Conservation (phyloP, 2,888 invertebrate genomes). For the Troilus luridus region DNA sequence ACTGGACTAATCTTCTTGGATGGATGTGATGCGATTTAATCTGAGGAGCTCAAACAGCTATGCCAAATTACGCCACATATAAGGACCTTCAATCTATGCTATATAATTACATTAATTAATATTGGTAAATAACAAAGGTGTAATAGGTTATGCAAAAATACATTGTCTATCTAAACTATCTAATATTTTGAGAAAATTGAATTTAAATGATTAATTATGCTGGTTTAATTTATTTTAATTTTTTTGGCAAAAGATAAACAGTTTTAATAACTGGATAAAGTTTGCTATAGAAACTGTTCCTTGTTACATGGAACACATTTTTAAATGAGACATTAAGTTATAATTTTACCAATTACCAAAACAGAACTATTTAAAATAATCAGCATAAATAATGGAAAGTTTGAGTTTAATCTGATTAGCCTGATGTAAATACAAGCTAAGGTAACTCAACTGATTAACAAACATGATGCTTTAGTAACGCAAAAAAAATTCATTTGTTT, state of each 20-base stretch:
- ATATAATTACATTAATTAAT: neutral
- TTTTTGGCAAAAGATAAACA: neutral
- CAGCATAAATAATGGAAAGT: conserved; percentile 8
- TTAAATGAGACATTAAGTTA: neutral
- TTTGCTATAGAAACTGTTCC: neutral
- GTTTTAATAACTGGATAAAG: neutral
- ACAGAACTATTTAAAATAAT: neutral
- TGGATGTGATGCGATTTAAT: neutral
- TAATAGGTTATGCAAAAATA: neutral
- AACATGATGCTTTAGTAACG: conserved; percentile 11
- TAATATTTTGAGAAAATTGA: neutral
- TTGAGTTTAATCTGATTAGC: conserved; percentile 16
- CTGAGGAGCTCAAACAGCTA: neutral
- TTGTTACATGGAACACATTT: neutral
- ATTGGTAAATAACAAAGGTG: neutral
- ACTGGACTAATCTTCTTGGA: too few relatives aligned
- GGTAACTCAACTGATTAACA: neutral
- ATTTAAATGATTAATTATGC: neutral
- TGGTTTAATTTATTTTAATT: neutral
- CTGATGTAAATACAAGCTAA: conserved; percentile 10
- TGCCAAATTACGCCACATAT: neutral
- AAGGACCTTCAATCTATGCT: neutral
- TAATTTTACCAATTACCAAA: neutral
- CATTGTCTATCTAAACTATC: neutral
- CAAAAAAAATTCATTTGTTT: neutral